These are phyloP conservation scores for Gnathonemus echidnorhynchus DNA, from an alignment of 2,113 vertebrate species.

Conservation along the genomic window DNA sequence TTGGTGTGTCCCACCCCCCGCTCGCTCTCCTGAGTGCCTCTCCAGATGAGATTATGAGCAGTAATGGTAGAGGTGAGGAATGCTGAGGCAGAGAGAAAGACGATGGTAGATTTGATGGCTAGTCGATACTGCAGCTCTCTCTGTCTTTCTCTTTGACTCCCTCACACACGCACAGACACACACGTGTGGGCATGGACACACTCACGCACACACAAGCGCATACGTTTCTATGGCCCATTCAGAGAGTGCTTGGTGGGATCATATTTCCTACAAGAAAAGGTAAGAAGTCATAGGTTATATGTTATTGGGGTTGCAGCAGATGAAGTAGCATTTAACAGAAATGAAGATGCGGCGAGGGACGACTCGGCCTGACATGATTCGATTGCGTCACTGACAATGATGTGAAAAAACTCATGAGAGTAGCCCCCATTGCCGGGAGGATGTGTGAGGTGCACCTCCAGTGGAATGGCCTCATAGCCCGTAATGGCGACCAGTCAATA, in stretches of 20 bases:
- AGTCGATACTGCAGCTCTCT: constrained; percentile 49
- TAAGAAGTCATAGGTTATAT: neutral
- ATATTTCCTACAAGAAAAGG: neutral
- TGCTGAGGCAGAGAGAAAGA: constrained; percentile 52
- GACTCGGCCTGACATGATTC: neutral
- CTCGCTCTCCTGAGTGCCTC: constrained; percentile 29
- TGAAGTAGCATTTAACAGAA: neutral
- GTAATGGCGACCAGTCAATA: neutral
- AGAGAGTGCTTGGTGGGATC: neutral
- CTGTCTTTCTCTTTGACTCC: neutral
- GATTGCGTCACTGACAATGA: neutral
- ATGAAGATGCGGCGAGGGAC: neutral
- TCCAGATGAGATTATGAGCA: constrained; percentile 21
- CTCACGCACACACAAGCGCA: neutral
- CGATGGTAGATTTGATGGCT: constrained; percentile 60
- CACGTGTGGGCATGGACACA: neutral
- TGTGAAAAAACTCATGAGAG: neutral
- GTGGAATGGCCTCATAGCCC: neutral
- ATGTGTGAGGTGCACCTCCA: neutral
- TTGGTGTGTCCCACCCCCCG: neutral
- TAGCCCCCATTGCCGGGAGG: neutral
- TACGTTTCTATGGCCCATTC: neutral
- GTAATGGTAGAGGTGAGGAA: constrained; percentile 19
- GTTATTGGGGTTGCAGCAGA: neutral
- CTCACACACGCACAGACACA: neutral